A percentile compares a stretch with the other conserved stretches of the same genome.
phyloP scores from a whole-genome alignment of 1,140 invertebrate genomes.

The Drosophila pachea region DNA sequence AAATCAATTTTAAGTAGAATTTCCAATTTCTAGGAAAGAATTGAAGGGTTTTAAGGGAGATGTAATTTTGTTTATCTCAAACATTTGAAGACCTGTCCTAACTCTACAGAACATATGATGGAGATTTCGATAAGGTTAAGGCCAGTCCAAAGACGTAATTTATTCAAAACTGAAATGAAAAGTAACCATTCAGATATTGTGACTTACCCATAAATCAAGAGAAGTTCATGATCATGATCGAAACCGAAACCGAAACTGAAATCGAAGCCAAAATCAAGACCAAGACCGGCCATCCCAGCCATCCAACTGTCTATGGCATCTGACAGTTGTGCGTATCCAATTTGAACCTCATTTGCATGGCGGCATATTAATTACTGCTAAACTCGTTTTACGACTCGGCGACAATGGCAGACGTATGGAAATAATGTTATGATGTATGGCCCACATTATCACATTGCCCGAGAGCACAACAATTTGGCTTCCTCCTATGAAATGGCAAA shows the following conservation, averaged over 20 bases:
- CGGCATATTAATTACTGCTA: conserved; percentile 27
- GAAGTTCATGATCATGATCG: background rate
- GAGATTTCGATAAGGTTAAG: too few relatives aligned
- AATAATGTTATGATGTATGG: conserved; percentile 1
- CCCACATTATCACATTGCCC: conserved; percentile 12
- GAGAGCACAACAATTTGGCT: background rate
- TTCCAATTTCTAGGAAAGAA: too few relatives aligned
- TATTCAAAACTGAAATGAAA: conserved; percentile 23
- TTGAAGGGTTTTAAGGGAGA: too few relatives aligned
- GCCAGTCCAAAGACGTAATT: too few relatives aligned
- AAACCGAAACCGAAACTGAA: background rate
- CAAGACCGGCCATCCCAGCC: too few relatives aligned
- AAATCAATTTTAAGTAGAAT: too few relatives aligned
- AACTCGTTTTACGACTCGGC: conserved; percentile 42
- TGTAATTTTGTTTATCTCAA: too few relatives aligned
- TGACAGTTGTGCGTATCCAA: conserved; percentile 4
- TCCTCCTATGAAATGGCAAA: conserved; percentile 5
- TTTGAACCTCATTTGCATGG: conserved; percentile 46
- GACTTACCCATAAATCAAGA: background rate
- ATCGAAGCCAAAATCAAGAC: too few relatives aligned
- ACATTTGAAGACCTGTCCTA: too few relatives aligned
- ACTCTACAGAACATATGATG: too few relatives aligned
- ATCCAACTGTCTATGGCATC: conserved; percentile 5
- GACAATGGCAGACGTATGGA: conserved; percentile 11
- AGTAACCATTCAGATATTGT: conserved; percentile 1